Conservation (phyloP, 2,113 vertebrate genomes). For the Kryptolebias marmoratus region DNA sequence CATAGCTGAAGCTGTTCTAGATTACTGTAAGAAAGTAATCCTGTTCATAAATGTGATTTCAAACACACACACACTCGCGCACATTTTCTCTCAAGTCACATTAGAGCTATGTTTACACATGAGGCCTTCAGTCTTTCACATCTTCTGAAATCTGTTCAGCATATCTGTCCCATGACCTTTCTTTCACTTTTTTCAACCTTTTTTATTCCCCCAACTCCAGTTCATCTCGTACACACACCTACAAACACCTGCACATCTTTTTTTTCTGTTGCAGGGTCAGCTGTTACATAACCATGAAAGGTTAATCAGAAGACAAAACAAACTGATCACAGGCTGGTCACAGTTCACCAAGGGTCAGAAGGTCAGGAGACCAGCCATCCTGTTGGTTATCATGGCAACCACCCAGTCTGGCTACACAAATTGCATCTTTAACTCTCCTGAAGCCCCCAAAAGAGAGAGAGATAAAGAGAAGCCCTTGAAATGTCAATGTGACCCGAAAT, state of each 20-base stretch:
- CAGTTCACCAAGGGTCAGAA: constrained; percentile 27
- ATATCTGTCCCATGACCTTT: constrained; percentile 43
- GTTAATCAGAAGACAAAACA: constrained; percentile 14
- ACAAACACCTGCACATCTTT: not conserved
- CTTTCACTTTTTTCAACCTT: constrained; percentile 1
- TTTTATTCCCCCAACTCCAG: not conserved
- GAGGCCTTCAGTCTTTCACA: constrained; percentile 50
- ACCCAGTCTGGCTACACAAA: constrained; percentile 35
- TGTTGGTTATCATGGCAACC: constrained; percentile 37
- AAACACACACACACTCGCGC: not conserved
- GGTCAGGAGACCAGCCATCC: not conserved
- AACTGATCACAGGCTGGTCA: constrained; percentile 5
- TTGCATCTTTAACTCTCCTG: constrained; percentile 1
- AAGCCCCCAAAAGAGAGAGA: too few species aligned
- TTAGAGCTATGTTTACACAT: constrained; percentile 51
- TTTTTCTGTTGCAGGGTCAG: constrained; percentile 7
- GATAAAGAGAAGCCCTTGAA: too few species aligned
- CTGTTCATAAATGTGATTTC: not conserved
- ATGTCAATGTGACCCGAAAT: not conserved
- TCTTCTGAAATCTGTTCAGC: constrained; percentile 51
- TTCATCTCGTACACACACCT: not conserved
- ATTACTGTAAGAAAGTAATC: constrained; percentile 6
- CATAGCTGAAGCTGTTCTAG: too few species aligned
- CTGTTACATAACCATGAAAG: constrained; percentile 33
- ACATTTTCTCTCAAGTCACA: constrained; percentile 41